These are phyloP conservation scores for Torymus tubicola DNA, from an alignment of 2,888 invertebrate species.

Conservation along the genomic window DNA sequence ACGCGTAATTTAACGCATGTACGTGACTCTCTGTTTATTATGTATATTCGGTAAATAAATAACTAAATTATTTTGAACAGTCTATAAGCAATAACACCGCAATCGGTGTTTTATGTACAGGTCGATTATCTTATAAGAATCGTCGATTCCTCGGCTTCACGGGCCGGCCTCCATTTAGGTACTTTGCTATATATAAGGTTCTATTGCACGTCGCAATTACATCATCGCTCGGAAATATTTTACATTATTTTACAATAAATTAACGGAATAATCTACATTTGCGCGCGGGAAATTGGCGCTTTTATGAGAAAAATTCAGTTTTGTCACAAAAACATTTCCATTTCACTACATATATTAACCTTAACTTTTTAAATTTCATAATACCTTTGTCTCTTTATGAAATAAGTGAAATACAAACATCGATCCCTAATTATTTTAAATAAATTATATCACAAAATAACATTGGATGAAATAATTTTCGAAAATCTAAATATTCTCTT, in stretches of 20 bases:
- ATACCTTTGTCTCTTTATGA: conserved; percentile 5
- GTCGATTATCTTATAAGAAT: conserved; percentile 55
- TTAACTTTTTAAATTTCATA: neutral
- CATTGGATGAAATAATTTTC: too few species aligned
- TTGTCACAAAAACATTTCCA: conserved; percentile 45
- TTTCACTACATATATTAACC: conserved; percentile 3
- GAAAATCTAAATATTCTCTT: neutral
- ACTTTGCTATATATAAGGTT: conserved; percentile 59
- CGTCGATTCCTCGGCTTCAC: conserved; percentile 26
- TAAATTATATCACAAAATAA: too few species aligned
- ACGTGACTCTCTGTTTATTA: conserved; percentile 60
- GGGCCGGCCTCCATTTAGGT: conserved; percentile 33
- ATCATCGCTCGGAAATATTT: conserved; percentile 64
- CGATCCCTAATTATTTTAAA: too few species aligned
- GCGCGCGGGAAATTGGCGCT: conserved; percentile 31
- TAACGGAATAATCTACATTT: conserved; percentile 72
- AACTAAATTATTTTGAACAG: conserved; percentile 76
- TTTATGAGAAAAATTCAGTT: conserved; percentile 43
- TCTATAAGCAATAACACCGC: conserved; percentile 72
- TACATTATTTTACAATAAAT: conserved; percentile 75
- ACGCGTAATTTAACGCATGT: conserved; percentile 56
- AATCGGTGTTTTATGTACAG: conserved; percentile 65
- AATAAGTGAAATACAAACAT: neutral
- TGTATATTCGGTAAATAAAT: conserved; percentile 73
- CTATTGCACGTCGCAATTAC: conserved; percentile 71